Evolutionary conservation across 2,888 invertebrate species (phyloP).

Genomic region (Thumatha senex): DNA sequence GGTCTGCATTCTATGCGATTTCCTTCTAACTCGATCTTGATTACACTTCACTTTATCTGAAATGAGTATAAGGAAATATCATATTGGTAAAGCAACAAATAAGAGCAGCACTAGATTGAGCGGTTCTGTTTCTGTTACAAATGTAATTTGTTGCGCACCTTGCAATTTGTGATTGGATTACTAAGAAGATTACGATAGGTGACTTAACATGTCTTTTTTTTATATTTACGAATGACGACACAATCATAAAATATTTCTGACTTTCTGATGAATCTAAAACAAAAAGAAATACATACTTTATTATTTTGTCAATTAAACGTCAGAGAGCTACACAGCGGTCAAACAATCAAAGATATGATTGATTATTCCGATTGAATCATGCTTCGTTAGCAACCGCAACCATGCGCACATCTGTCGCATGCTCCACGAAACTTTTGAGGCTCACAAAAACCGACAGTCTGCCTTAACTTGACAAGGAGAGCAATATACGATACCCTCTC

Average conservation of each 20-base stretch:
- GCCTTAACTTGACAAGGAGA: constrained; percentile 57
- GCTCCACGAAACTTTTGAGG: constrained; percentile 74
- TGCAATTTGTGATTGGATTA: too few relatives aligned
- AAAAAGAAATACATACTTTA: constrained; percentile 13
- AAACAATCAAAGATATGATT: constrained; percentile 79
- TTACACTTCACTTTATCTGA: constrained; percentile 51
- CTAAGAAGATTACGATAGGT: too few relatives aligned
- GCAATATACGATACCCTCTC: constrained; percentile 37
- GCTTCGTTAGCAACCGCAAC: constrained; percentile 78
- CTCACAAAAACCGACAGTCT: constrained; percentile 75
- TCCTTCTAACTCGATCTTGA: constrained; percentile 58
- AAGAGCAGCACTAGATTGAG: constrained; percentile 16
- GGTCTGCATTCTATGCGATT: constrained; percentile 68
- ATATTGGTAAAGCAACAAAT: constrained; percentile 30
- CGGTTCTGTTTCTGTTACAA: constrained; percentile 14
- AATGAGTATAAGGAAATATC: constrained; percentile 44
- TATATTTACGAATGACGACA: too few relatives aligned
- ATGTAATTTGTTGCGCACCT: constrained; percentile 1
- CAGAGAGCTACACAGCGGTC: constrained; percentile 61
- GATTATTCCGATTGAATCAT: constrained; percentile 77
- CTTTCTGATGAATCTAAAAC: background rate
- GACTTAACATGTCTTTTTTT: too few relatives aligned
- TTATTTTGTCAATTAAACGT: constrained; percentile 40
- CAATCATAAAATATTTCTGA: too few relatives aligned
- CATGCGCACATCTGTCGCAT: constrained; percentile 81